Evolutionary conservation across 2,888 invertebrate genomes (phyloP).

Genomic region (Cheilosia vernalis): DNA sequence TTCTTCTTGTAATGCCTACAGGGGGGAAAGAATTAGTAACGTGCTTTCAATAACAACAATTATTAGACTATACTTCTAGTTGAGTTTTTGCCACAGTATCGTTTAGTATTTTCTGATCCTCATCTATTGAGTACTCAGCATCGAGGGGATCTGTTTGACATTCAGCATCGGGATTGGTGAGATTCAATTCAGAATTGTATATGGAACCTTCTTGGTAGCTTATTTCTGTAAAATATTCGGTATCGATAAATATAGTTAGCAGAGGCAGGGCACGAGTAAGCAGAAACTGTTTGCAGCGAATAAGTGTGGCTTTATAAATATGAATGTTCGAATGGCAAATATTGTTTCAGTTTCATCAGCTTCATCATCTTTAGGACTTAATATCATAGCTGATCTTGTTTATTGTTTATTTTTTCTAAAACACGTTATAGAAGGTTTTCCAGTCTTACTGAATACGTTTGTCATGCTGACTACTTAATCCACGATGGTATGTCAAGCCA

Average conservation of each 20-base stretch:
- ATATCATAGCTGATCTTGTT: too few relatives aligned
- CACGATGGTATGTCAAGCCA: too few relatives aligned
- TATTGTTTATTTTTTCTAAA: too few relatives aligned
- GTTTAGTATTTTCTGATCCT: constrained; percentile 76
- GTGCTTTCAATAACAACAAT: neutral
- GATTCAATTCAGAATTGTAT: constrained; percentile 85
- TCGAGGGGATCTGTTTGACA: constrained; percentile 82
- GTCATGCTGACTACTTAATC: too few relatives aligned
- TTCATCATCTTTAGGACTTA: too few relatives aligned
- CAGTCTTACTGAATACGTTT: too few relatives aligned
- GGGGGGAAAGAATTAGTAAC: neutral
- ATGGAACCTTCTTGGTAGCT: constrained; percentile 85
- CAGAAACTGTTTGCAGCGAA: neutral
- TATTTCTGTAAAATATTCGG: constrained; percentile 83
- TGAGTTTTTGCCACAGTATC: constrained; percentile 80
- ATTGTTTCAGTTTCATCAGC: too few relatives aligned
- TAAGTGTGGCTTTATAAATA: too few relatives aligned
- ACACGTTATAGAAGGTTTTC: too few relatives aligned
- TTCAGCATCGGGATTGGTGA: constrained; percentile 84
- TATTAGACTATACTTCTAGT: constrained; percentile 77
- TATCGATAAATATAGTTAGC: constrained; percentile 61
- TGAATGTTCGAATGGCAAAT: too few relatives aligned
- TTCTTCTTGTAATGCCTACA: constrained; percentile 84
- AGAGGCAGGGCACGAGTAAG: neutral
- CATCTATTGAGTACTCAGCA: constrained; percentile 79